phyloP scores from a whole-genome alignment of 1,140 invertebrate genomes.

The Nomia melanderi region DNA sequence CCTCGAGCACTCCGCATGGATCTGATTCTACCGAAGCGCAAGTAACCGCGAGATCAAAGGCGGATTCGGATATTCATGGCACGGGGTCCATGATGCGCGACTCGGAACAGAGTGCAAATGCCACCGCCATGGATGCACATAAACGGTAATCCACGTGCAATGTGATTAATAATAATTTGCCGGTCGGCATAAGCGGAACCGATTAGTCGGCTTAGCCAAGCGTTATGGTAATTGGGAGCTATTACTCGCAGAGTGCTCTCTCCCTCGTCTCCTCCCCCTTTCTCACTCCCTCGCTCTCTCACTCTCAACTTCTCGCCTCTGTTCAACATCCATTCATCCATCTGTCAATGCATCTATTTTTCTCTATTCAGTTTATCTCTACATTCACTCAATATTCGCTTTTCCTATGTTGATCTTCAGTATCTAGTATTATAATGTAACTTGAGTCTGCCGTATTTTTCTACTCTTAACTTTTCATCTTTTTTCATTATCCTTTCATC shows the following conservation, averaged over 20 bases:
- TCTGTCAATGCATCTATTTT: no score
- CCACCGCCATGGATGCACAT: conserved; percentile 57
- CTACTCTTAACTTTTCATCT: no score
- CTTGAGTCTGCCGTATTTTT: no score
- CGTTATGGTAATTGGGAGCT: conserved; percentile 76
- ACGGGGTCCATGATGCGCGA: neutral
- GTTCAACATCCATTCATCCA: no score
- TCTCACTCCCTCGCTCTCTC: neutral
- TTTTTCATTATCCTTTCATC: no score
- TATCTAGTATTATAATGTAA: no score
- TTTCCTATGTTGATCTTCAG: no score
- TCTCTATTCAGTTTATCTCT: conserved; percentile 6
- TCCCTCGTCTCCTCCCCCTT: conserved; percentile 14
- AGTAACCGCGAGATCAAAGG: conserved; percentile 36
- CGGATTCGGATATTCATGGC: conserved; percentile 27
- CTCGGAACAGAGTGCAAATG: conserved; percentile 56
- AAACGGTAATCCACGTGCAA: conserved; percentile 71
- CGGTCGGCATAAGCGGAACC: conserved; percentile 75
- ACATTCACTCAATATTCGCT: no score
- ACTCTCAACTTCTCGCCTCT: neutral
- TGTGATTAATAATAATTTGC: conserved; percentile 78
- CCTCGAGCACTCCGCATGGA: conserved; percentile 11
- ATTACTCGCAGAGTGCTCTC: conserved; percentile 64
- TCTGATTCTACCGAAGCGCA: neutral
- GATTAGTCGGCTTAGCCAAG: conserved; percentile 74